Evolutionary conservation across 2,113 vertebrate genomes (phyloP), one percentile per base, ranked within the genome.

Genomic region (Cephalopholis sonnerati): DNA sequence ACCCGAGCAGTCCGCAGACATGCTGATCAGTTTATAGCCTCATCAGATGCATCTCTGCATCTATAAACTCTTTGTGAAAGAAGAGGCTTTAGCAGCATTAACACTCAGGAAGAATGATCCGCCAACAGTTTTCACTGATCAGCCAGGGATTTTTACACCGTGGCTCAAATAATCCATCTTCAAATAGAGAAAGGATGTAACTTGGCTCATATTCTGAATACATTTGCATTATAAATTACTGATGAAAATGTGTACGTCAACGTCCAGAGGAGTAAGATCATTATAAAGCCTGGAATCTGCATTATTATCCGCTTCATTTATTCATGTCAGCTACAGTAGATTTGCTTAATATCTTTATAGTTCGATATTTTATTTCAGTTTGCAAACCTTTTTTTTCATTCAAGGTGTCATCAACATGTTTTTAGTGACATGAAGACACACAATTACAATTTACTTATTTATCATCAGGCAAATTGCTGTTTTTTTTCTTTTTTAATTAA

Each of bases 81-180:
- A 82, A 39, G 36, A 70, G 36, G 57, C 63, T 76, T 73, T 63
- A 72, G 62, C 29, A 68, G 63, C 25, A 59, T 85, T 72, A 55
- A 57, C 54, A 29, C 74, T 51, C 50, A 80, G 39, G 44, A 64
- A 51, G 48, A 74, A 67, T 66, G 67, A 79, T 77, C 75, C 59
- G 55, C 80, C 69, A 63, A 66, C 74, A 75, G 53, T 71, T 78
- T 46, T 58, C 44, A 68, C 0, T 51, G 18, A 83, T 72, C 46
- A 48, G 50, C 82, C 27, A 17, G 0, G 36, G 77, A 65, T 65
- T 61, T 79, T 79, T 29, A 46, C 13, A 79, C 65, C 20, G 48
- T 57, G 59, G 66, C 59, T 67, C 71, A 61, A 72, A 84, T 67
- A 84, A 81, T 79, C 74, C 66, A 73, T 73, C 63, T 76, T 64